Percentiles rank a stretch among this genome's conserved stretches.
Conservation (phyloP, 2,113 vertebrate species). For the Gymnogyps californianus region DNA sequence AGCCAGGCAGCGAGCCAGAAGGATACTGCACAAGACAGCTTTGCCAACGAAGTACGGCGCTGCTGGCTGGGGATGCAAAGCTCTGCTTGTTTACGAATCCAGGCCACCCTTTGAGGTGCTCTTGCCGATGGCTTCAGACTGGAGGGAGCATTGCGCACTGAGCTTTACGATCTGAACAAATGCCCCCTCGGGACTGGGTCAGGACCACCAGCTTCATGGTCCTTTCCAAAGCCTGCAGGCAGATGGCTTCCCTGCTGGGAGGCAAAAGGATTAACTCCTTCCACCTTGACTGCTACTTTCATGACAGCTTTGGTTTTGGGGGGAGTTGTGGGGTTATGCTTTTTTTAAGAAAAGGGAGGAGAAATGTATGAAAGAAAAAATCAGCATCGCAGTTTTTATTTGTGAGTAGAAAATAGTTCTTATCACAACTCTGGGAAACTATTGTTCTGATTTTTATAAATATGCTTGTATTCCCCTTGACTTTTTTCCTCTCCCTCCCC, state of each 20-base stretch:
- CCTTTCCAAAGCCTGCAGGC: not conserved
- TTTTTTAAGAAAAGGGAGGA: not conserved
- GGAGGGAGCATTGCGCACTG: not conserved
- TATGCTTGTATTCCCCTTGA: slow-evolving; percentile 55
- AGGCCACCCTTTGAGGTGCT: slow-evolving; percentile 46
- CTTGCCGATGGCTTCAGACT: not conserved
- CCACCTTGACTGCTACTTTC: not conserved
- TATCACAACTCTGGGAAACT: slow-evolving; percentile 35
- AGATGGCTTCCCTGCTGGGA: not conserved
- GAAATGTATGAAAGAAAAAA: not conserved
- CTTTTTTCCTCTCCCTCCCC: slow-evolving; percentile 36
- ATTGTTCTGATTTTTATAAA: slow-evolving; percentile 67
- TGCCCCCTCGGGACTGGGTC: not conserved
- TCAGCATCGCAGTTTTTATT: not conserved
- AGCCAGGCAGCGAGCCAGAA: slow-evolving; percentile 53
- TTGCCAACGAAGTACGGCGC: slow-evolving; percentile 30
- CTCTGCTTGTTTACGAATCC: slow-evolving; percentile 28
- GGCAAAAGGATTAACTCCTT: not conserved
- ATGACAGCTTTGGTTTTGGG: not conserved
- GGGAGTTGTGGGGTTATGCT: not conserved
- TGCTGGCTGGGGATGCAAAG: slow-evolving; percentile 49
- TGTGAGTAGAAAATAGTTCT: slow-evolving; percentile 28
- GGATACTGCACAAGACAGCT: not conserved
- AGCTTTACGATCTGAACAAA: not conserved
- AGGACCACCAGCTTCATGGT: not conserved